Percentiles rank a stretch among this genome's conserved stretches.
Evolutionary conservation across 2,113 vertebrate species (phyloP).

Genomic region (Nanorana parkeri): DNA sequence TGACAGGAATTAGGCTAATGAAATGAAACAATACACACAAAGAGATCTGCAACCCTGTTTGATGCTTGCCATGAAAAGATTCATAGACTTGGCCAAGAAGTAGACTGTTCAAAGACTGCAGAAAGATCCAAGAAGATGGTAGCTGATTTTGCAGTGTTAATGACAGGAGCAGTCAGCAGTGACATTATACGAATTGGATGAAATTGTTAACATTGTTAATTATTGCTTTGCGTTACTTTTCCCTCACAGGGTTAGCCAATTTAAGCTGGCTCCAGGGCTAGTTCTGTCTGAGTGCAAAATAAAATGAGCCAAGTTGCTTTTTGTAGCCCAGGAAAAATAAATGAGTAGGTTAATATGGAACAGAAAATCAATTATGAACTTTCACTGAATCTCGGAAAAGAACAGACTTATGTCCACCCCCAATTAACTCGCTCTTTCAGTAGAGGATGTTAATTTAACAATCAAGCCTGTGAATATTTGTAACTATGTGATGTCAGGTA

Average conservation of each 20-base stretch:
- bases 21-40: conserved; percentile 40
- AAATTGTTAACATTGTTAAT: conserved; percentile 33
- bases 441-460: conserved; percentile 33
- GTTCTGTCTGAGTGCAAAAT: conserved; percentile 23
- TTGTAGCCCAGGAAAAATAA: conserved; percentile 31
- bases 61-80: conserved; percentile 25
- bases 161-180: conserved; percentile 40
- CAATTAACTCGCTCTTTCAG: conserved; percentile 16
- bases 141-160: conserved; percentile 28
- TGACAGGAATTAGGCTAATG: conserved; percentile 35
- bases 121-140: conserved; percentile 13
- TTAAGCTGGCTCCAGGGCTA: conserved; percentile 27
- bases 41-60: conserved; percentile 25
- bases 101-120: background rate
- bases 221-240: conserved; percentile 35
- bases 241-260: conserved; percentile 17
- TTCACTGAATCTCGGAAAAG: conserved; percentile 28
- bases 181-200: conserved; percentile 23
- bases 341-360: conserved; percentile 45
- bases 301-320: conserved; percentile 31
- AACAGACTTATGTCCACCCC: conserved; percentile 32
- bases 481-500: conserved; percentile 14
- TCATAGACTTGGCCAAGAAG: conserved; percentile 6
- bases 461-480: conserved; percentile 17
- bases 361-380: conserved; percentile 46